Base-by-base conservation (phyloP, 2,888 invertebrate species). In the Sipha maydis region DNA sequence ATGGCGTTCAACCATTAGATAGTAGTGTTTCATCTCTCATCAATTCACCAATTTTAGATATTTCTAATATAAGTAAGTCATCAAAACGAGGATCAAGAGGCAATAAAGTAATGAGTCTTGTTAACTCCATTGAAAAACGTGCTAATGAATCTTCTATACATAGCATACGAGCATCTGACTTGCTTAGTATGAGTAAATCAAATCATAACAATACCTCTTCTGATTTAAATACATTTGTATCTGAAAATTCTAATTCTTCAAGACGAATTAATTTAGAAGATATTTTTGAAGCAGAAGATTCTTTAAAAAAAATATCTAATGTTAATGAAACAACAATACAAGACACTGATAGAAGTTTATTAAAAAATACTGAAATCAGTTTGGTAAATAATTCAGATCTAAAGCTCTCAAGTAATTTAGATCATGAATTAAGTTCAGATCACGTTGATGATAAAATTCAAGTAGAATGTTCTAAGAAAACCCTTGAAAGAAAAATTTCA, bases 1-100 rank as follows among this genome's bases (percentile, higher is more conserved):
- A 88, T 73, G 88, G 88, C 76, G 88, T 88, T 1, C 88, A 67
- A 34, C 88, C 88, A 3, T 67, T 88, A 76, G 88, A 88, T 76
- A 75, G 4, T 31, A 88, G 82, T 88, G 67, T 88, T 80, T 75
- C 88, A 14, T 82, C 80, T 75, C 31, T 88, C 21, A 48, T 82
- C 17, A 82, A 82, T 88, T 88, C 88, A n/a, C 82, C 88, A 17
- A 88, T 88, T 75, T 67, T 88, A 75, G 75, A 88, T 2, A 31
- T 31, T 48, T 41, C 17, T 38, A 76, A 0, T 75, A 17, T 67
- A 11, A 75, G n/a, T 61, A 88, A 82, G 34, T 88, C 88, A n/a
- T 75, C 82, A 48, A 88, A 48, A 76, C 73, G 80, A n/a, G 48
- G 88, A 25, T 88, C 88, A 34, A 88, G 88, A 88, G 88, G 88